Base-by-base conservation (phyloP, 1,140 invertebrate species). In the Penaeus chinensis region DNA sequence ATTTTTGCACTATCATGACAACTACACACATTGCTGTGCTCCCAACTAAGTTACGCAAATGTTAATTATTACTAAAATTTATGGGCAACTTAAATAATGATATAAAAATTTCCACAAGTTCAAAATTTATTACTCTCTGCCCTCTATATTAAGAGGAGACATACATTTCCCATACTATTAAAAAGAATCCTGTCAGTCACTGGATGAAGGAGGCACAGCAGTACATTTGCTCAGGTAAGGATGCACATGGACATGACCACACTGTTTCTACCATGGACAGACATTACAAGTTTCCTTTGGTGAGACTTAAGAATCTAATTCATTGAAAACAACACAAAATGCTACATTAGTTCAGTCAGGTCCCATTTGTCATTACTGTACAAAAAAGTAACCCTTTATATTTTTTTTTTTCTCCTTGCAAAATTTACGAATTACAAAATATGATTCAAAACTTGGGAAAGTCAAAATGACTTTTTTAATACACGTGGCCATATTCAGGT, bases 321-420 rank as follows among this genome's bases (percentile, higher is more conserved):
- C 54, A 76, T 82, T 63, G 82, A 77, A n/a, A 77, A 87, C 80
- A 82, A 81, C 85, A 87, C 71, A 76, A 62, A 87, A 82, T 62
- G 37, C 85, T 87, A 87, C 80, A 54, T 77, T 74, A 74, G 85
- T 87, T 87, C 79, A 82, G 69, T 87, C 85, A 87, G 85, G 85
- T 87, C 85, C 85, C 85, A 77, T 87, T 54, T 87, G 85, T 86
- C 85, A 87, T 87, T 87, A 81, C 80, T 87, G 85, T 87, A 87
- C 85, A 87, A 87, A 87, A 54, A 87, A 82, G 69, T 82, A 63
- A 82, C 74, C 66, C 54, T 54, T 54, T 54, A 54, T 54, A 32
- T 32, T 32, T 32, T 54, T 54, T 54, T 54, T 63, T 86, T 78
- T 78, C 62, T 79, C 79, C 81, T 82, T 60, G 47, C 82, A 87